Conservation (phyloP, 2,888 invertebrate genomes). For the Drosophila leonis region DNA sequence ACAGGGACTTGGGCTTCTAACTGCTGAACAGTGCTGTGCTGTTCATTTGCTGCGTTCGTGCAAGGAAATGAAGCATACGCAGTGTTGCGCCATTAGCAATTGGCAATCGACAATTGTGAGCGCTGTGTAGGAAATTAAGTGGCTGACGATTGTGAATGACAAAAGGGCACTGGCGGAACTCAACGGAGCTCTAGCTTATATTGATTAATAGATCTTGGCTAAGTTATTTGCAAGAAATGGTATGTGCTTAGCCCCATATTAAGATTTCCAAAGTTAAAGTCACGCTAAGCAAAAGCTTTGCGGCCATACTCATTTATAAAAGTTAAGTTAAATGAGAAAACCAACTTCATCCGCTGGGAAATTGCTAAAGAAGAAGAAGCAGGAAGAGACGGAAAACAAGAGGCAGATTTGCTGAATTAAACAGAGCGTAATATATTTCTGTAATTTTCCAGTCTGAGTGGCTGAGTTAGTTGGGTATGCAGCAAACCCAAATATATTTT, state of each 20-base stretch:
- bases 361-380: neutral
- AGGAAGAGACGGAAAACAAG: neutral
- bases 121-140: conserved; percentile 66
- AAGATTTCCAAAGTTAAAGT: conserved; percentile 11
- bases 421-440: conserved; percentile 19
- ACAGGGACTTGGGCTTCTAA: conserved; percentile 37
- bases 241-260: neutral
- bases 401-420: conserved; percentile 5
- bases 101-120: conserved; percentile 16
- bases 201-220: conserved; percentile 43
- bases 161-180: conserved; percentile 3
- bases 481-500: neutral
- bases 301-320: conserved; percentile 10
- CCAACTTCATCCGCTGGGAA: conserved; percentile 6
- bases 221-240: neutral
- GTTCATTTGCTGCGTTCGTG: conserved; percentile 3
- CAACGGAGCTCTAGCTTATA: conserved; percentile 27
- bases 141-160: conserved; percentile 33
- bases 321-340: conserved; percentile 8
- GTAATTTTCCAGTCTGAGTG: conserved; percentile 20
- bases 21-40: conserved; percentile 41
- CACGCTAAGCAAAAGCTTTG: neutral
- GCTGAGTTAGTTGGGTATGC: neutral
- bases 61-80: conserved; percentile 70
- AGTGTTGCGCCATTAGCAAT: conserved; percentile 10